These are phyloP conservation scores for Poeciliopsis occidentalis DNA, from an alignment of 2,113 vertebrate genomes.

Conservation along the genomic window DNA sequence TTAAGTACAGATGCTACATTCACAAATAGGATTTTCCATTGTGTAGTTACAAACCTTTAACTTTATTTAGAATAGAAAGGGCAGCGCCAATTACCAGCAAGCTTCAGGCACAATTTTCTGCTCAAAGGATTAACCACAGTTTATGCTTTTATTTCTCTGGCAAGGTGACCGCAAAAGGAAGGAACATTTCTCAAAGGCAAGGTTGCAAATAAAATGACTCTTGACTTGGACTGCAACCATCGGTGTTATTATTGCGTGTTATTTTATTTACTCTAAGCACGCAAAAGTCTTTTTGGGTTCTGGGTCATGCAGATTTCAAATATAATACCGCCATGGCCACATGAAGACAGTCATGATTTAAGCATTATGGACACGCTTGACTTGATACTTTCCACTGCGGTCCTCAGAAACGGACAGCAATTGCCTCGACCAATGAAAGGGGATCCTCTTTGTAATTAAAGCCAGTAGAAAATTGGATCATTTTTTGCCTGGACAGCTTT, in stretches of 20 bases:
- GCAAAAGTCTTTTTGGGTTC: conserved; percentile 27
- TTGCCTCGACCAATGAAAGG: conserved; percentile 72
- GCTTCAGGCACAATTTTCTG: conserved; percentile 59
- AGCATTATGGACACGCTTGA: conserved; percentile 66
- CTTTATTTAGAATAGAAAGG: conserved; percentile 70
- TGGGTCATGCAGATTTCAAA: conserved; percentile 45
- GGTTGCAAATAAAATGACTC: conserved; percentile 42
- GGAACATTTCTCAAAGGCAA: conserved; percentile 46
- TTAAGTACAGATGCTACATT: conserved; percentile 70
- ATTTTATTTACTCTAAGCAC: conserved; percentile 33
- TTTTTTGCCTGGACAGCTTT: conserved; percentile 79
- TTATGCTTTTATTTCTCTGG: conserved; percentile 66
- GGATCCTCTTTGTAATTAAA: conserved; percentile 81
- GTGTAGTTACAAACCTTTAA: conserved; percentile 65
- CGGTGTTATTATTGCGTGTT: conserved; percentile 19
- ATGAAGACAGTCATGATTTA: conserved; percentile 51
- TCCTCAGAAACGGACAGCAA: conserved; percentile 72
- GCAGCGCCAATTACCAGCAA: conserved; percentile 61
- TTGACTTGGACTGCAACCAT: conserved; percentile 25
- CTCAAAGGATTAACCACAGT: conserved; percentile 63
- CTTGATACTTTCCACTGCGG: conserved; percentile 68
- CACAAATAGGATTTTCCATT: conserved; percentile 75
- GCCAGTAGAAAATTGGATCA: conserved; percentile 79
- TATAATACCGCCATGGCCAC: conserved; percentile 30
- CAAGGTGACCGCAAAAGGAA: conserved; percentile 37